Evolutionary conservation across 2,113 vertebrate species (phyloP).

Genomic region (Oreochromis spilurus): DNA sequence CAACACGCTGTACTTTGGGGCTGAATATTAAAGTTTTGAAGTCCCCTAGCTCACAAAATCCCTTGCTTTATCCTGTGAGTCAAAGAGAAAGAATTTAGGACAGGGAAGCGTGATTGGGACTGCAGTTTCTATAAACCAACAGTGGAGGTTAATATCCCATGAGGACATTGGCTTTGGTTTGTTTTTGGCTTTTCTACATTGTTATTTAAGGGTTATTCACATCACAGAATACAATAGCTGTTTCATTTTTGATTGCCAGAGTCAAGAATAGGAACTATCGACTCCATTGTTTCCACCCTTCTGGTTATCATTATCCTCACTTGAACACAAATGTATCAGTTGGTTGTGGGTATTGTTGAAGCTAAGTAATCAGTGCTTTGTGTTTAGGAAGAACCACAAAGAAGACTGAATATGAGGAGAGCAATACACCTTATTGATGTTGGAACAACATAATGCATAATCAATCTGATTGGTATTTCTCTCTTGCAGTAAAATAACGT

Average conservation of each 20-base stretch:
- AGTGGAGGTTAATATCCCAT: neutral
- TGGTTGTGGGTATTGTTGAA: neutral
- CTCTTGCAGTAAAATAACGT: neutral
- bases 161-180: neutral
- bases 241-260: neutral
- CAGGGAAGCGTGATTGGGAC: neutral
- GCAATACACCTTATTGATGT: neutral
- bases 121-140: neutral
- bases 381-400: neutral
- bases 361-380: neutral
- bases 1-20: conserved; percentile 13
- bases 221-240: neutral
- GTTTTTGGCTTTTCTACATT: neutral
- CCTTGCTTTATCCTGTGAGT: neutral
- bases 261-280: neutral
- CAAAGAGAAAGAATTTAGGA: conserved; percentile 23
- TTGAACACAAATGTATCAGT: neutral
- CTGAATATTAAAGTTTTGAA: conserved; percentile 25
- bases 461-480: neutral
- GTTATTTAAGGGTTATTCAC: neutral
- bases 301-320: neutral
- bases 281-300: neutral
- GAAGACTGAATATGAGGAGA: neutral
- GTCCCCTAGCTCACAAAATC: conserved; percentile 14
- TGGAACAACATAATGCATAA: neutral